These are phyloP conservation scores for Sycobia sp. DNA, from an alignment of 1,140 invertebrate species.

Conservation along the genomic window DNA sequence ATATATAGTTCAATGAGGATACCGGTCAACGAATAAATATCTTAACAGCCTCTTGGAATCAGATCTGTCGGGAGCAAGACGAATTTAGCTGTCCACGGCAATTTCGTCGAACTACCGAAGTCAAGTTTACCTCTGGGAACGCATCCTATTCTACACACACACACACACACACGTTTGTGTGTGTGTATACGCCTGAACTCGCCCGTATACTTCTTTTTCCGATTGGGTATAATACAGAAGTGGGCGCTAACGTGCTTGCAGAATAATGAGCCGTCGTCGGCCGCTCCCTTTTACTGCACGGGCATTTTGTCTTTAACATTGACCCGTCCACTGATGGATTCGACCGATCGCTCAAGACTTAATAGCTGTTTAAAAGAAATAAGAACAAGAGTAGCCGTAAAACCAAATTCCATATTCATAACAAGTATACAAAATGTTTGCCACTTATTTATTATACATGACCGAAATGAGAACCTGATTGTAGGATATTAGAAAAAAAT, in stretches of 20 bases:
- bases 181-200: no score
- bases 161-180: slow-evolving; percentile 11
- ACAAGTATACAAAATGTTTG: no score
- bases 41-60: slow-evolving; percentile 48
- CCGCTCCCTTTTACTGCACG: slow-evolving; percentile 42
- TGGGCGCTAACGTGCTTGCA: background rate
- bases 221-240: no score
- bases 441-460: no score
- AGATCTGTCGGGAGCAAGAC: slow-evolving; percentile 43
- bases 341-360: no score
- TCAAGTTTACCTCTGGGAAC: slow-evolving; percentile 50
- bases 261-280: slow-evolving; percentile 33
- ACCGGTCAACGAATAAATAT: slow-evolving; percentile 50
- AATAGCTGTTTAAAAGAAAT: no score
- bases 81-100: slow-evolving; percentile 47
- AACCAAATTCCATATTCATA: no score
- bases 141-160: slow-evolving; percentile 17
- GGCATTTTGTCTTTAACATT: slow-evolving; percentile 29
- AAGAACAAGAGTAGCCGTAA: no score
- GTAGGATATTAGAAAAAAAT: no score
- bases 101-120: slow-evolving; percentile 55
- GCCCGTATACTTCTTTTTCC: no score
- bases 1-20: slow-evolving; percentile 22
- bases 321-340: no score
- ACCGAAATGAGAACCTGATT: no score